Base-by-base conservation (phyloP, 2,888 invertebrate species). In the Leucophora obtusa region DNA sequence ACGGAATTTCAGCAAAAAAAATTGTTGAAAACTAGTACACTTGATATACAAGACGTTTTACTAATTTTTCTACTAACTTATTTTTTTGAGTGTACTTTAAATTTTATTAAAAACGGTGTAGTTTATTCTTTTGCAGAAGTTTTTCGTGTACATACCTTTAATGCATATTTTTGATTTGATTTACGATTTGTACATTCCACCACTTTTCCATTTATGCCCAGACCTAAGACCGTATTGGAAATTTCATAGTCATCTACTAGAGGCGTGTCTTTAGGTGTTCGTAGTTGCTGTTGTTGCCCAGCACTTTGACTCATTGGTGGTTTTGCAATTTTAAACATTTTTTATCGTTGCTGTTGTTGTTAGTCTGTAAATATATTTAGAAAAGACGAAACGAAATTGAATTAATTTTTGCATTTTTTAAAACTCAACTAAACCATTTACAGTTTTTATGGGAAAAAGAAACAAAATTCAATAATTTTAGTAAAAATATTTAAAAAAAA, bases 121-220 rank as follows among this genome's bases (percentile, higher is more conserved):
- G 11, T 38, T 38, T 10, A 6, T 5, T n/a, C 1, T 47, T 47
- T n/a, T 47, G n/a, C 14, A n/a, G 1, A 47, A 2, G 14, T n/a
- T 47, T 5, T 47, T 47, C 7, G 1, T 28, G 10, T 56, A 65
- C 75, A 88, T 89, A 97, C 97, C 93, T 99, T 99, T 71, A 99
- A 91, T 0, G 99, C 99, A 87, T 94, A 96, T 89, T 97, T 97
- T 83, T 94, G 92, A 59, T 94, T 94, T 0, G 93, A 94, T 62
- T 92, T 91, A 86, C 95, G 95, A 81, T 94, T 93, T 87, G 93
- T 95, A 91, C 98, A 99, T 91, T 98, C 96, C 17, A 99, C 96
- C 69, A 99, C 99, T 93, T 99, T 99, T 82, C 99, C 99, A 91
- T 98, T 99, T 85, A 99, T 98, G 11, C 99, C 99, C 82, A 98